Percentiles rank a stretch among this genome's conserved stretches.
These are phyloP conservation scores for Aphis gossypii DNA, from an alignment of 1,140 invertebrate genomes.

Conservation along the genomic window DNA sequence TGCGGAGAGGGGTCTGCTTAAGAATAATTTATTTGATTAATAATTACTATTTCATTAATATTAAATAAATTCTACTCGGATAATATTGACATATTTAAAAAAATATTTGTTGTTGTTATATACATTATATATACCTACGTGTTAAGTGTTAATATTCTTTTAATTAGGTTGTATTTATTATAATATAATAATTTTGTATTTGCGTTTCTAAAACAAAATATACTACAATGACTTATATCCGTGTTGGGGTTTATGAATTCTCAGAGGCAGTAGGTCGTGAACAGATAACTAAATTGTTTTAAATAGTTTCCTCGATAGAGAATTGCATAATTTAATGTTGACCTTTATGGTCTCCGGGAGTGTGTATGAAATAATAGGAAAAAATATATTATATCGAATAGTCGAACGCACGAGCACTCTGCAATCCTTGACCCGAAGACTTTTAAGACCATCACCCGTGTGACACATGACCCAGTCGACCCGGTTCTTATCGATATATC, in stretches of 20 bases:
- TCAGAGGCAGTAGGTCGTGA: slow-evolving; percentile 4
- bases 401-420: slow-evolving; percentile 1
- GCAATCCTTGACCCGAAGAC: slow-evolving; percentile 53
- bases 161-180: background rate
- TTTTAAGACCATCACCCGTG: slow-evolving; percentile 54
- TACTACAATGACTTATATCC: background rate
- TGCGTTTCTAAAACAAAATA: background rate
- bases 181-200: background rate
- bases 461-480: slow-evolving; percentile 55
- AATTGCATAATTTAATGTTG: slow-evolving; percentile 45
- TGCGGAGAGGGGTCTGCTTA: background rate
- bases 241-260: background rate
- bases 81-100: background rate
- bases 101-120: background rate
- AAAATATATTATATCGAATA: slow-evolving; percentile 17
- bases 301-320: background rate
- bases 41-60: background rate
- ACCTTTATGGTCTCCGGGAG: slow-evolving; percentile 33
- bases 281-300: background rate
- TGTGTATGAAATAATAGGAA: slow-evolving; percentile 30
- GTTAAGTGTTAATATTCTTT: background rate
- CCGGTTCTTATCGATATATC: slow-evolving; percentile 46
- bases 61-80: background rate
- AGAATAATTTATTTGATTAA: background rate
- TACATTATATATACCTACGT: background rate